Percentiles rank a stretch among this genome's conserved stretches.
Conservation (phyloP, 2,888 invertebrate species). For the Cephus rjabovi region DNA sequence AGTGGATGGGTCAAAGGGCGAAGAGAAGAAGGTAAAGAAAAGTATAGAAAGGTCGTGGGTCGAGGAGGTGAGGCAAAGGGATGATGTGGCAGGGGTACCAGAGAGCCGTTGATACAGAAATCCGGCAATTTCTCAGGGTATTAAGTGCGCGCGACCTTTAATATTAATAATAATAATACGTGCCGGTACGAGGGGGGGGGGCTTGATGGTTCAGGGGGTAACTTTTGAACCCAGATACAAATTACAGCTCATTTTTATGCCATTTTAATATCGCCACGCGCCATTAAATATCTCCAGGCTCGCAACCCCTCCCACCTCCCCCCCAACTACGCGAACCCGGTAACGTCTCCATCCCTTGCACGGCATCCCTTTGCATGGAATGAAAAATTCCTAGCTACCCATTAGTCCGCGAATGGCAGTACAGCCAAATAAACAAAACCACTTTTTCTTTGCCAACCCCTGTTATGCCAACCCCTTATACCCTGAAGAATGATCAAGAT, state of each 20-base stretch:
- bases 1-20: conserved; percentile 7
- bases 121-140: conserved; percentile 58
- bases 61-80: conserved; percentile 19
- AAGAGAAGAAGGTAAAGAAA: conserved; percentile 16
- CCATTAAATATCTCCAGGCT: conserved; percentile 63
- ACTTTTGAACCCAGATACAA: conserved; percentile 64
- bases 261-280: conserved; percentile 66
- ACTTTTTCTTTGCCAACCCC: not conserved
- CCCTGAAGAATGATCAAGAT: not conserved
- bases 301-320: conserved; percentile 8
- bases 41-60: conserved; percentile 38
- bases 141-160: conserved; percentile 59
- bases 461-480: not conserved
- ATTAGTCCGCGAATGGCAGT: conserved; percentile 38
- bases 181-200: conserved; percentile 16
- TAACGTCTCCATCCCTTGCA: conserved; percentile 4
- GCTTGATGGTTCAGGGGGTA: conserved; percentile 44
- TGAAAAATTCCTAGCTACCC: conserved; percentile 51
- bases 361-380: conserved; percentile 34
- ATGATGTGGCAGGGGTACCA: not conserved
- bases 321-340: not conserved
- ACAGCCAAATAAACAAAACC: not conserved
- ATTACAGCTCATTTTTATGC: conserved; percentile 67
- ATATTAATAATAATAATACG: conserved; percentile 62
- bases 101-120: conserved; percentile 50